phyloP scores from a whole-genome alignment of 2,888 invertebrate species.

The Hyposoter didymator region DNA sequence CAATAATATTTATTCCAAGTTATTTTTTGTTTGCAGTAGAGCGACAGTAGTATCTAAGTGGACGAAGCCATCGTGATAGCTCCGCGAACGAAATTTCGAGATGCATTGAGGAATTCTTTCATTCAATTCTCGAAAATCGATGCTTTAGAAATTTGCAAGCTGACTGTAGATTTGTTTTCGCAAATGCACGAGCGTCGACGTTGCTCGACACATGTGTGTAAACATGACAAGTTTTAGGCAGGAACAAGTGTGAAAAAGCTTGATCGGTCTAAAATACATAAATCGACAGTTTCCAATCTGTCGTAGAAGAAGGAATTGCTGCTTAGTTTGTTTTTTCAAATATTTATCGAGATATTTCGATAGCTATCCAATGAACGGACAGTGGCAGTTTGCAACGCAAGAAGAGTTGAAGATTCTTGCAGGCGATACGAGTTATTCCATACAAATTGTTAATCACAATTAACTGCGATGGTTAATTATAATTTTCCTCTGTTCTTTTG shows the following conservation, averaged over 20 bases:
- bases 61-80: conserved; percentile 43
- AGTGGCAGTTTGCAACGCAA: conserved; percentile 63
- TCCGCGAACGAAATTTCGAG: conserved; percentile 49
- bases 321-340: background rate
- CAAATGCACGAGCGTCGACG: conserved; percentile 40
- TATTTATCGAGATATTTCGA: conserved; percentile 42
- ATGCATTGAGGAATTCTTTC: conserved; percentile 4
- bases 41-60: conserved; percentile 53
- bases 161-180: conserved; percentile 40
- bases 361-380: conserved; percentile 54
- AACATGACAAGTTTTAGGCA: conserved; percentile 34
- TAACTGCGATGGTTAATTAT: conserved; percentile 3
- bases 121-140: conserved; percentile 26
- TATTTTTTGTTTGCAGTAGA: conserved; percentile 43
- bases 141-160: conserved; percentile 54
- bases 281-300: conserved; percentile 22
- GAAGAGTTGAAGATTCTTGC: conserved; percentile 43
- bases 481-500: background rate
- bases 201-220: conserved; percentile 23
- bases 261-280: conserved; percentile 28
- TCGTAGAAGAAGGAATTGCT: conserved; percentile 25
- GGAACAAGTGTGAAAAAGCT: conserved; percentile 53
- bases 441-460: conserved; percentile 48
- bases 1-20: conserved; percentile 71
- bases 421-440: conserved; percentile 22